Base-by-base conservation (phyloP, 2,113 vertebrate genomes). In the Clarias macrocephalus region DNA sequence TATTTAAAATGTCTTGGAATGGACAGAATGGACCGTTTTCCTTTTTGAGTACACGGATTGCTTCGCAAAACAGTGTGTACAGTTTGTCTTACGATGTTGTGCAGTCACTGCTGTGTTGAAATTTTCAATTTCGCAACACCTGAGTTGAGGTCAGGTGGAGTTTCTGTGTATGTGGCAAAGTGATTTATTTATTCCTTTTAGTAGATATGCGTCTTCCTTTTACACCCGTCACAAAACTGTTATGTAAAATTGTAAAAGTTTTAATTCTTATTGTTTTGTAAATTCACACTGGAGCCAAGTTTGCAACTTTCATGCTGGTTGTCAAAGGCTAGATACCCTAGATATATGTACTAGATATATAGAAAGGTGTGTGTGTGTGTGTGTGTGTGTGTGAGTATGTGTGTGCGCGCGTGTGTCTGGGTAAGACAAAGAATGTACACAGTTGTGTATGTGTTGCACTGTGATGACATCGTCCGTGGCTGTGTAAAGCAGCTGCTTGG, bases 391-490 rank as follows among this genome's bases (percentile, higher is more conserved):
- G 62, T 56, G 62, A 30, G 54, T 30, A 75, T 48, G 30, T 56
- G 54, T 48, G 81, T 57, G 30, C 75, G 65, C 65, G 62, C 42
- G 62, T 56, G 54, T 48, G 81, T 57, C 84, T 33, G 75, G 25
- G 60, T 87, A 82, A 83, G 91, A 89, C 73, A 91, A 89, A 91
- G 86, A 60, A 90, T 85, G 89, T 92, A 87, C 85, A 87, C 77
- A 30, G 28, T 25, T 72, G 33, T 82, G 66, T 75, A 79, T 72
- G 75, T 86, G 84, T 89, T 63, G 56, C 65, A 75, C 88, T 93
- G 88, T 83, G 90, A 90, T 42, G 89, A 89, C 91, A 92, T 90
- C 86, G 23, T 79, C 89, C 89, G 87, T 89, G 91, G 89, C 92
- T 89, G 73, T 37, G 15, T 54, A n/a, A 59, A 63, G 62, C 52